These are phyloP conservation scores for Leucopsar rothschildi DNA, from an alignment of 2,113 vertebrate species.

Conservation along the genomic window DNA sequence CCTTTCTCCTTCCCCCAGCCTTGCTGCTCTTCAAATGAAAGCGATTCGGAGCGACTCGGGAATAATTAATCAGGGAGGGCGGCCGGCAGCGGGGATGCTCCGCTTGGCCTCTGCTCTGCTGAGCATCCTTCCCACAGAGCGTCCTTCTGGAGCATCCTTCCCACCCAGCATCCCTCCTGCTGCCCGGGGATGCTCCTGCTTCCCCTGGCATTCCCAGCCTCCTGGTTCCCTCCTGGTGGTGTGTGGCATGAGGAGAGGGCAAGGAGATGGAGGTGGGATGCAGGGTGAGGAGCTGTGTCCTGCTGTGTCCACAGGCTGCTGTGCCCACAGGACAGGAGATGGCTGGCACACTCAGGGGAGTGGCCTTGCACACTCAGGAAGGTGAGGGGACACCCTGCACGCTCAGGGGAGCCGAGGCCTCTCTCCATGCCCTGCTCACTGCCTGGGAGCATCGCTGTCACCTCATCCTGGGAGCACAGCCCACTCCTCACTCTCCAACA, in stretches of 20 bases:
- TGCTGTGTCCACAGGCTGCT: background rate
- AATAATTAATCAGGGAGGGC: slow-evolving; percentile 6
- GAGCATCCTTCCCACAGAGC: background rate
- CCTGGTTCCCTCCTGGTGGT: accelerated
- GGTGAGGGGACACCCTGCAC: background rate
- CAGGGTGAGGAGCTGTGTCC: background rate
- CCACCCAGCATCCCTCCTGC: background rate
- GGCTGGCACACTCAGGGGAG: background rate
- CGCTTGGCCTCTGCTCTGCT: background rate
- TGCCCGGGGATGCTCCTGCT: background rate
- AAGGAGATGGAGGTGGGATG: accelerated
- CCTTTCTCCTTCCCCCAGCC: slow-evolving; percentile 6
- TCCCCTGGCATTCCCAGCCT: background rate
- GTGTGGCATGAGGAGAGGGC: accelerated
- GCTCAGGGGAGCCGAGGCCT: background rate
- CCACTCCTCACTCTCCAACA: accelerated
- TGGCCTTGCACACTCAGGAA: background rate
- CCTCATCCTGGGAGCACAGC: background rate
- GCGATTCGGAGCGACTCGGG: background rate
- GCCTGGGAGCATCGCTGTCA: background rate
- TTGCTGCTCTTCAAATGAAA: background rate
- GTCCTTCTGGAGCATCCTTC: background rate
- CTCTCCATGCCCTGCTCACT: background rate
- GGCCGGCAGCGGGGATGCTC: background rate
- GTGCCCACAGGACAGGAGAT: background rate